Evolutionary conservation across 2,113 vertebrate species (phyloP).

Genomic region (Leuciscus idus): DNA sequence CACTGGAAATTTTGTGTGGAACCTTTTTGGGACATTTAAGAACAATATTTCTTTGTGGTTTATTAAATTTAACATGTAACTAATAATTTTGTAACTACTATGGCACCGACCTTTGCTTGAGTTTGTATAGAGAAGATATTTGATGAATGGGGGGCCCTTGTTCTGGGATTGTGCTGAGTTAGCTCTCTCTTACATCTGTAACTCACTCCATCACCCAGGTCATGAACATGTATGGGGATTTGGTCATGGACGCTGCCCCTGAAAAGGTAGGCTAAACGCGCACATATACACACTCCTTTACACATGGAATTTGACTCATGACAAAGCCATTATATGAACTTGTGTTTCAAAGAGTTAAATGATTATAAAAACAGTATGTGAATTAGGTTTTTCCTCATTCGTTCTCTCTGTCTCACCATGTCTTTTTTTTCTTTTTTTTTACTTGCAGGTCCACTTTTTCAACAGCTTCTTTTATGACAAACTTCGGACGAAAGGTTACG

Average conservation of each 20-base stretch:
- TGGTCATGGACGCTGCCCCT: constrained; percentile 89
- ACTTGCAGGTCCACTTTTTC: constrained; percentile 90
- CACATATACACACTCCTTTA: not conserved
- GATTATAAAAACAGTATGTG: not conserved
- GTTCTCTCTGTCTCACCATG: not conserved
- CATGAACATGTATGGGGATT: constrained; percentile 94
- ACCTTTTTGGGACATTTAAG: not conserved
- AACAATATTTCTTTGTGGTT: not conserved
- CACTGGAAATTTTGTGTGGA: not conserved
- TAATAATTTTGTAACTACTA: not conserved
- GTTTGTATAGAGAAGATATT: not conserved
- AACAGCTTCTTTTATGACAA: constrained; percentile 96
- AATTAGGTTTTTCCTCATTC: not conserved
- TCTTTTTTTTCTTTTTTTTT: not conserved
- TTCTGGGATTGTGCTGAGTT: constrained; percentile 15
- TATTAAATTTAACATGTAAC: not conserved
- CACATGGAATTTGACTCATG: not conserved
- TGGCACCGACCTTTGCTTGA: not conserved
- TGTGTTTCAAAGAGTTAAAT: not conserved
- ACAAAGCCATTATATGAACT: not conserved
- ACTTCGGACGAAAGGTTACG: constrained; percentile 89
- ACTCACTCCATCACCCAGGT: constrained; percentile 70
- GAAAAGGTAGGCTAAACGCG: constrained; percentile 77
- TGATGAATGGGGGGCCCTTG: constrained; percentile 18
- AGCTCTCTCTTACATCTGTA: not conserved